Evolutionary conservation across 2,113 vertebrate genomes (phyloP).

Genomic region (Cephalopterus ornatus): DNA sequence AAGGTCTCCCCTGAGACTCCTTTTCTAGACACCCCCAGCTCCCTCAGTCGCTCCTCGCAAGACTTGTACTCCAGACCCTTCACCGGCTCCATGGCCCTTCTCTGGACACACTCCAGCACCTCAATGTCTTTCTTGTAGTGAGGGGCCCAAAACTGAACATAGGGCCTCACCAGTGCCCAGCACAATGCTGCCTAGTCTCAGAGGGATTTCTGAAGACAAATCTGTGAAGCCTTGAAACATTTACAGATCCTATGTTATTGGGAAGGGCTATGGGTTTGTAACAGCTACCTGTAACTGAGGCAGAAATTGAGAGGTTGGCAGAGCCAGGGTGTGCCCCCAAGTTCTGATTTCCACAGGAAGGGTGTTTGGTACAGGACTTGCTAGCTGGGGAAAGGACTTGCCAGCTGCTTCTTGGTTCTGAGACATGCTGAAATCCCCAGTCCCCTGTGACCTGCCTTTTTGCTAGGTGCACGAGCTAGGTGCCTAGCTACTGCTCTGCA

Average conservation of each 20-base stretch:
- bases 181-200: not conserved
- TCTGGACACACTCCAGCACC: not conserved
- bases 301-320: not conserved
- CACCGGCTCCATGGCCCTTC: not conserved
- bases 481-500: not conserved
- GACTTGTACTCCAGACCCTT: not conserved
- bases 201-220: not conserved
- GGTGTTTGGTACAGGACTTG: not conserved
- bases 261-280: not conserved
- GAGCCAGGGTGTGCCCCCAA: not conserved
- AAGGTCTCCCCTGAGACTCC: not conserved
- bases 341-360: not conserved
- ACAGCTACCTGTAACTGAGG: not conserved
- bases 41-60: not conserved
- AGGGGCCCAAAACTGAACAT: not conserved
- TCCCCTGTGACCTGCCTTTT: not conserved
- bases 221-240: not conserved
- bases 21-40: not conserved
- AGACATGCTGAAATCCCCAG: fast-evolving
- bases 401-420: not conserved
- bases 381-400: not conserved
- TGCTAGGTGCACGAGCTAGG: not conserved
- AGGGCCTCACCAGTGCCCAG: not conserved
- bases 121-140: not conserved
- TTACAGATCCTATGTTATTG: not conserved